phyloP scores from a whole-genome alignment of 2,888 invertebrate genomes.

The Stenichneumon culpator region DNA sequence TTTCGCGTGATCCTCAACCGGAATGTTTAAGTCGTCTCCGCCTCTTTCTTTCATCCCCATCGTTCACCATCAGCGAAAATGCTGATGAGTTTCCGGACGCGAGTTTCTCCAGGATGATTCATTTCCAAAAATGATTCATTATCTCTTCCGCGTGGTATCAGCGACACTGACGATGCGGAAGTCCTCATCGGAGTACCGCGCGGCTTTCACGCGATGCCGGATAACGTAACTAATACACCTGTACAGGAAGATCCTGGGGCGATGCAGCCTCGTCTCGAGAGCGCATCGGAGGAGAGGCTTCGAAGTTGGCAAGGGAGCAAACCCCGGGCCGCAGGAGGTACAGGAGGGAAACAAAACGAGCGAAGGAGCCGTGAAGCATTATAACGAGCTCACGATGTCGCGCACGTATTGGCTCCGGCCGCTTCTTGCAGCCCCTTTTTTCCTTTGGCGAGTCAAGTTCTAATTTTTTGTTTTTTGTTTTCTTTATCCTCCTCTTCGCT shows the following conservation, averaged over 20 bases:
- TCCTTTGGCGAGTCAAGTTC: conserved; percentile 49
- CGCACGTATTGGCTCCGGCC: conserved; percentile 75
- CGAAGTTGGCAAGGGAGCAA: conserved; percentile 42
- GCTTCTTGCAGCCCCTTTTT: conserved; percentile 53
- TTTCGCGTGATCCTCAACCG: conserved; percentile 57
- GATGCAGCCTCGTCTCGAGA: conserved; percentile 26
- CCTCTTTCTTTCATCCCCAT: conserved; percentile 48
- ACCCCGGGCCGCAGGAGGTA: conserved; percentile 7
- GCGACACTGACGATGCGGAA: conserved; percentile 2
- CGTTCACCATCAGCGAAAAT: conserved; percentile 32
- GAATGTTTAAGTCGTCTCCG: conserved; percentile 49
- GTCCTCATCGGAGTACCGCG: not conserved
- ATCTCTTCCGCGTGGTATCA: not conserved
- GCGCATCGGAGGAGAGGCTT: conserved; percentile 24
- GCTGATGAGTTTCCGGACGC: no score
- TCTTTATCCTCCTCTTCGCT: conserved; percentile 6
- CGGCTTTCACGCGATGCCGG: conserved; percentile 35
- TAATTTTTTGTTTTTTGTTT: conserved; percentile 34
- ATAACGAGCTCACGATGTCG: conserved; percentile 80
- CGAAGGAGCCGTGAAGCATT: conserved; percentile 69
- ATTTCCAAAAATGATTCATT: no score
- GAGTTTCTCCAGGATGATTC: not conserved
- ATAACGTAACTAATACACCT: conserved; percentile 29
- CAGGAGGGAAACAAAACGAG: conserved; percentile 20
- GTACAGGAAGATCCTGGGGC: not conserved